Percentiles rank a stretch among this genome's conserved stretches.
phyloP scores from a whole-genome alignment of 2,113 vertebrate genomes.

The Notiomystis cincta region DNA sequence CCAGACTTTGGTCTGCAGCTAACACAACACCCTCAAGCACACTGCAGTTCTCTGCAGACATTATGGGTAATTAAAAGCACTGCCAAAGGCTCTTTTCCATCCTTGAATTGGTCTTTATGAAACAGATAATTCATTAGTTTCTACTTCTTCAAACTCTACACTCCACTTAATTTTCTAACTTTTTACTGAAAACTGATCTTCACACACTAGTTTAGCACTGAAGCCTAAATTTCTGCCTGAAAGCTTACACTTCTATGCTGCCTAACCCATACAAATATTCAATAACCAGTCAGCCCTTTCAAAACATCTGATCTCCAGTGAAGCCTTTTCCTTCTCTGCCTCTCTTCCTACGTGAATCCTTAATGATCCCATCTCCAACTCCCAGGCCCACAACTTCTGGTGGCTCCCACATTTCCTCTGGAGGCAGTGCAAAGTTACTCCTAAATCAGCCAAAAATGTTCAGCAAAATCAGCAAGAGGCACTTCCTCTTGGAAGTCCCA shows the following conservation, averaged over 20 bases:
- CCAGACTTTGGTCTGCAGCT: background rate
- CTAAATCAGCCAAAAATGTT: background rate
- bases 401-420: background rate
- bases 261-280: background rate
- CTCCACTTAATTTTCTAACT: background rate
- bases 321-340: background rate
- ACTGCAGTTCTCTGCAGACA: rapidly evolving
- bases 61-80: background rate
- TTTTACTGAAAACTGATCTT: background rate
- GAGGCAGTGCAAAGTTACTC: background rate
- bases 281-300: background rate
- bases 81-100: background rate
- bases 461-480: background rate
- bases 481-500: background rate
- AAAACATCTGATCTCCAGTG: background rate
- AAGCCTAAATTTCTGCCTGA: background rate
- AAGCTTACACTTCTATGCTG: background rate
- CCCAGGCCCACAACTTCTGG: background rate
- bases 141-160: background rate
- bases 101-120: background rate
- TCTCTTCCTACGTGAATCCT: background rate
- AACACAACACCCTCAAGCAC: background rate
- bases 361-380: background rate
- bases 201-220: background rate
- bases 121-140: background rate